These are phyloP conservation scores for Lingula anatina DNA, from an alignment of 2,888 invertebrate genomes.

Conservation along the genomic window DNA sequence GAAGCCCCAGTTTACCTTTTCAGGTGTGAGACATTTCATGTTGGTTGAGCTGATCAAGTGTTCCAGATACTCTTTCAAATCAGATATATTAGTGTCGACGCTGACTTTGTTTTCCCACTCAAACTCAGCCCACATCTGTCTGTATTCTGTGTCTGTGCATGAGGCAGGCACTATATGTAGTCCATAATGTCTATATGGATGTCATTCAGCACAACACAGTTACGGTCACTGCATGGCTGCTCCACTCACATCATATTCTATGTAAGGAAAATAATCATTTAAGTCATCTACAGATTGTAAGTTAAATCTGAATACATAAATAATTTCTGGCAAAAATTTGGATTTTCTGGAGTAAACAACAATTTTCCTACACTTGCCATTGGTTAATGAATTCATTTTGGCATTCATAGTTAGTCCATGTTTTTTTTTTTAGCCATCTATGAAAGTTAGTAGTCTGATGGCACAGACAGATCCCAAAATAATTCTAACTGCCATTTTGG, in stretches of 20 bases:
- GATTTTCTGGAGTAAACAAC: no score
- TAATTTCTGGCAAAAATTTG: no score
- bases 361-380: no score
- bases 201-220: conserved; percentile 97
- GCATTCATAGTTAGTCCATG: no score
- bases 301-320: no score
- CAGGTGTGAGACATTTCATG: conserved; percentile 98
- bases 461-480: no score
- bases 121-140: conserved; percentile 99
- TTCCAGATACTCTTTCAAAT: conserved; percentile 85
- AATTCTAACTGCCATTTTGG: no score
- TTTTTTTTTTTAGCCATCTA: no score
- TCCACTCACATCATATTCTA: conserved; percentile 93
- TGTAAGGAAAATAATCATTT: conserved; percentile 20
- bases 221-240: conserved; percentile 87
- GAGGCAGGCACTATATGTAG: conserved; percentile 69
- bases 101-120: conserved; percentile 99
- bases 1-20: no score
- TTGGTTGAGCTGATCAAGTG: conserved; percentile 92
- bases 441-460: no score
- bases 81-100: conserved; percentile 85
- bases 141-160: conserved; percentile 93
- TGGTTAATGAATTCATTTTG: no score
- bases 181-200: conserved; percentile 99
- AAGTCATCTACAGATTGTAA: no score